Evolutionary conservation across 2,797 vertebrate genomes (phyloP).

Genomic region (Enteromius mattozi): DNA sequence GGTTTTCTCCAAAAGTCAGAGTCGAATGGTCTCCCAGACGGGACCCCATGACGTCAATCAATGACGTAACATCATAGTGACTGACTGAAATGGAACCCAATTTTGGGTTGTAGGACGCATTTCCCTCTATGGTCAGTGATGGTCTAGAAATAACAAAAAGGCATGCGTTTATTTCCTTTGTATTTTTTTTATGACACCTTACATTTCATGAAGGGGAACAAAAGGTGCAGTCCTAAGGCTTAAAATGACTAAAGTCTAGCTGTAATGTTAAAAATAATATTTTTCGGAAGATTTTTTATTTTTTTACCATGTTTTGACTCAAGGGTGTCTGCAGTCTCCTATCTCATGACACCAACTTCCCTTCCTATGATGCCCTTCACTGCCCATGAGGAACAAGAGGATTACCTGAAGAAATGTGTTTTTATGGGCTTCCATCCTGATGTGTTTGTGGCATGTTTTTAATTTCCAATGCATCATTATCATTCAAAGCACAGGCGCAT

Average conservation of each 20-base stretch:
- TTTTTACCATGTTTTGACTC: background rate
- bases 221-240: background rate
- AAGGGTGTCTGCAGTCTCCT: background rate
- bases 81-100: no score
- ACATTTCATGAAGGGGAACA: background rate
- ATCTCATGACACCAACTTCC: slow-evolving; percentile 12
- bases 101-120: background rate
- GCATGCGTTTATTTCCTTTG: background rate
- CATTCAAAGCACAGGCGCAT: slow-evolving; percentile 11
- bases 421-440: background rate
- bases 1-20: no score
- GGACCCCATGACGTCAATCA: no score
- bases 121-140: background rate
- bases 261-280: background rate
- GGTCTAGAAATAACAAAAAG: background rate
- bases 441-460: background rate
- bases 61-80: no score
- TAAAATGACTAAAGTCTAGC: background rate
- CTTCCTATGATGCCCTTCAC: slow-evolving; percentile 9
- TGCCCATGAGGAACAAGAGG: slow-evolving; percentile 23
- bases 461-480: slow-evolving; percentile 11
- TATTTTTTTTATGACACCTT: background rate
- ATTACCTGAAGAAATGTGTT: slow-evolving; percentile 17
- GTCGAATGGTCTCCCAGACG: no score
- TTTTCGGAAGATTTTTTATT: background rate